Evolutionary conservation across 1,140 invertebrate genomes (phyloP).

Genomic region (Caenorhabditis inopinata): DNA sequence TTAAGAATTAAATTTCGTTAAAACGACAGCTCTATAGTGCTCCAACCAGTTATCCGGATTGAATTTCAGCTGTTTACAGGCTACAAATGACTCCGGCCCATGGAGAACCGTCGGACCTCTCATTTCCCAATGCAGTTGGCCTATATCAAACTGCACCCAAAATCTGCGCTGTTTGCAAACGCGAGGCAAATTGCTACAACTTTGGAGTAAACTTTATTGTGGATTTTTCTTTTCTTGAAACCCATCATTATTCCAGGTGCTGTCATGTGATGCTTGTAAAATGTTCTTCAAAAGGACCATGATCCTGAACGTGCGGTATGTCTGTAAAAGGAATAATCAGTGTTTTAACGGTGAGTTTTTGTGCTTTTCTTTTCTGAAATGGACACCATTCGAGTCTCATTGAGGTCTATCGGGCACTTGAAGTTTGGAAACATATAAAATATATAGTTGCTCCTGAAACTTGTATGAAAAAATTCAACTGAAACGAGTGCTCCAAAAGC

Average conservation of each 20-base stretch:
- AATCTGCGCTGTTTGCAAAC: not conserved
- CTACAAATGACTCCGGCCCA: not conserved
- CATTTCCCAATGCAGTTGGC: not conserved
- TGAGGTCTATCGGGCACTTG: too few relatives aligned
- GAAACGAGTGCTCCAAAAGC: too few relatives aligned
- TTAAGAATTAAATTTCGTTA: too few relatives aligned
- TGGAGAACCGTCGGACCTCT: not conserved
- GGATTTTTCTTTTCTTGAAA: not conserved
- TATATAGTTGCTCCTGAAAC: too few relatives aligned
- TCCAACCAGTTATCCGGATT: too few relatives aligned
- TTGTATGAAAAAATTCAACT: too few relatives aligned
- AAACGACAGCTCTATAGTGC: too few relatives aligned
- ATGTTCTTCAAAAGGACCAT: not conserved
- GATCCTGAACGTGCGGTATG: not conserved
- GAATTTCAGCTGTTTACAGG: too few relatives aligned
- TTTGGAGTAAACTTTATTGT: not conserved
- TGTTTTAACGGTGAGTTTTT: not conserved
- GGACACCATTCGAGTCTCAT: too few relatives aligned
- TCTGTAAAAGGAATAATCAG: not conserved
- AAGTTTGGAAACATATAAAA: too few relatives aligned
- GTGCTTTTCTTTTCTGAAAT: too few relatives aligned
- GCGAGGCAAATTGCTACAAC: not conserved
- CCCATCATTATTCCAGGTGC: not conserved
- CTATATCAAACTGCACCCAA: not conserved
- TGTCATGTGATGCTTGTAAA: not conserved